phyloP scores from a whole-genome alignment of 2,888 invertebrate species.

The Sicus ferrugineus region DNA sequence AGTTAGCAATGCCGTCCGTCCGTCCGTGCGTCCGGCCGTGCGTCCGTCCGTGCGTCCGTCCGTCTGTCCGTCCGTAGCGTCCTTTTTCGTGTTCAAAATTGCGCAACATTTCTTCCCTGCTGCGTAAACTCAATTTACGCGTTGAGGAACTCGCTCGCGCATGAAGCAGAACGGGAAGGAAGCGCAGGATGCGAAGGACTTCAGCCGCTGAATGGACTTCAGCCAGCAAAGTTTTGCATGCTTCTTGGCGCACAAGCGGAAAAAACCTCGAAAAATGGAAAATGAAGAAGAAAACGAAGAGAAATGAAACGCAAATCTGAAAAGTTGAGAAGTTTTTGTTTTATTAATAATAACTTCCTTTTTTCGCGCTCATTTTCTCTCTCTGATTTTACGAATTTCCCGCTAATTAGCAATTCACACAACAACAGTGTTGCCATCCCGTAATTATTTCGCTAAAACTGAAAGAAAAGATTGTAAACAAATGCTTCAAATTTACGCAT shows the following conservation, averaged over 20 bases:
- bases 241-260: not conserved
- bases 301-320: not conserved
- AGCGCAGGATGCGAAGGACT: not conserved
- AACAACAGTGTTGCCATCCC: slow-evolving; percentile 11
- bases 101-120: no score
- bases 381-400: not conserved
- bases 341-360: not conserved
- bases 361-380: not conserved
- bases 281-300: no score
- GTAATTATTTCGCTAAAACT: slow-evolving; percentile 4
- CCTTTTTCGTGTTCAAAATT: no score
- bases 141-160: not conserved
- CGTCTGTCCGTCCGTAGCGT: no score
- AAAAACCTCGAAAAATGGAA: not conserved
- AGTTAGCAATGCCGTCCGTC: no score
- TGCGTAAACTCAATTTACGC: not conserved
- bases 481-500: not conserved
- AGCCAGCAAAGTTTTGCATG: not conserved
- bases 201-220: not conserved
- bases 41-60: no score
- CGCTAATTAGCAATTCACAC: slow-evolving; percentile 23
- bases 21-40: no score
- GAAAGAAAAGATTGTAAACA: not conserved
- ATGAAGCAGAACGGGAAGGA: not conserved
- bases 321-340: not conserved